Percentiles rank a stretch among this genome's conserved stretches.
These are phyloP conservation scores for Brassicogethes aeneus DNA, from an alignment of 2,888 invertebrate genomes.

Conservation along the genomic window DNA sequence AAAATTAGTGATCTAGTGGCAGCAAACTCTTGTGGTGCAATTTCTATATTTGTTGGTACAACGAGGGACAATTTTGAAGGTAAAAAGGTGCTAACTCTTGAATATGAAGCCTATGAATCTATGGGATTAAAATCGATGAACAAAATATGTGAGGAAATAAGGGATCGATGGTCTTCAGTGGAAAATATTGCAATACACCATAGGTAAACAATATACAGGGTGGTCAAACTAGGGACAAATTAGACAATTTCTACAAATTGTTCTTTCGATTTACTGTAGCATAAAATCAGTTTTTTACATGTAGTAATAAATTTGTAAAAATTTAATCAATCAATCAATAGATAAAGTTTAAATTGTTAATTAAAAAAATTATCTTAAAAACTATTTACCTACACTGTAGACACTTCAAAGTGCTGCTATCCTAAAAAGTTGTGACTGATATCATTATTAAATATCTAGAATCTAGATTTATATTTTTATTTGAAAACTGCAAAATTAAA, in stretches of 20 bases:
- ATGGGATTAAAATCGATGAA: slow-evolving; percentile 85
- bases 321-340: no score
- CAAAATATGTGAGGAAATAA: slow-evolving; percentile 63
- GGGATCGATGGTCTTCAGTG: slow-evolving; percentile 64
- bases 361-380: no score
- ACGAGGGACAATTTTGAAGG: slow-evolving; percentile 78
- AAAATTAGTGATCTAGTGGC: slow-evolving; percentile 56
- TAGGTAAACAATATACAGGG: slow-evolving; percentile 44
- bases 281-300: no score
- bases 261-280: no score
- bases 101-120: slow-evolving; percentile 88
- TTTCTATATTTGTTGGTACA: slow-evolving; percentile 83
- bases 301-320: no score
- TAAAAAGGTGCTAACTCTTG: slow-evolving; percentile 74
- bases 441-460: no score
- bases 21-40: slow-evolving; percentile 73
- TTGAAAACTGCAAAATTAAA: no score
- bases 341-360: no score
- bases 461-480: no score
- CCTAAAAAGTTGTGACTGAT: no score
- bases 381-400: no score
- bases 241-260: not conserved
- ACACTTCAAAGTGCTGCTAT: no score
- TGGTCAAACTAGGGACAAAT: not conserved
- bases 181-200: slow-evolving; percentile 81